Base-by-base conservation (phyloP, 2,113 vertebrate genomes). In the Pontoporia blainvillei region DNA sequence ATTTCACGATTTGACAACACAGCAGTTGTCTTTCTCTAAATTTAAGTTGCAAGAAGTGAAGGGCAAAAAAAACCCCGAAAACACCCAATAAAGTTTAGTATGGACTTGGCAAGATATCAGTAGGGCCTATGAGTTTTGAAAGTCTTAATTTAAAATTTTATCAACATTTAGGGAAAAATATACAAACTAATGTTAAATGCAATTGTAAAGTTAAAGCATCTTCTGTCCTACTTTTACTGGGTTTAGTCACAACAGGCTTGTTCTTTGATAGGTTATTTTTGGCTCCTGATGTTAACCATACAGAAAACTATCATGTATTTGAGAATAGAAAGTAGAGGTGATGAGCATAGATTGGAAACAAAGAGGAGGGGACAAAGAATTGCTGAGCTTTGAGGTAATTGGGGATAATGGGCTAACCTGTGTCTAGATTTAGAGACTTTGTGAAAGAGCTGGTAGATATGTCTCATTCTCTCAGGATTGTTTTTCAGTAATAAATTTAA, bases 1-100 rank as follows among this genome's bases (percentile, higher is more conserved):
- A 92, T 92, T 75, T 81, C 52, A 96, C 9, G 5, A 76, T 82
- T 54, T 90, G 59, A 66, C 78, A 94, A 46, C 15, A 82, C 20
- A 82, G 52, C 49, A 82, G 92, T 94, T 94, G 69, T 92, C 85
- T 61, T 88, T 84, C 67, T 86, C 49, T 72, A 97, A 95, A 90
- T 97, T 88, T 87, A 86, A 86, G 12, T 41, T 78, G 54, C 52
- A 83, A 84, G 21, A 87, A 93, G 34, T 78, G 8, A 76, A 34
- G 64, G 34, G 34, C 54, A 41, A 85, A 49, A 87, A 27, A n/a
- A 21, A 0, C 20, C 20, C 17, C 2, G 0, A 57, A 36, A 39
- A 82, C 17, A n/a, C 59, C 62, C 62, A 73, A 46, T 25, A 83
- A 78, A 64, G 41, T 52, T 86, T 75, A 49, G 18, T 62, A 3